These are phyloP conservation scores for Heterochromis multidens DNA, from an alignment of 2,113 vertebrate species.

Conservation along the genomic window DNA sequence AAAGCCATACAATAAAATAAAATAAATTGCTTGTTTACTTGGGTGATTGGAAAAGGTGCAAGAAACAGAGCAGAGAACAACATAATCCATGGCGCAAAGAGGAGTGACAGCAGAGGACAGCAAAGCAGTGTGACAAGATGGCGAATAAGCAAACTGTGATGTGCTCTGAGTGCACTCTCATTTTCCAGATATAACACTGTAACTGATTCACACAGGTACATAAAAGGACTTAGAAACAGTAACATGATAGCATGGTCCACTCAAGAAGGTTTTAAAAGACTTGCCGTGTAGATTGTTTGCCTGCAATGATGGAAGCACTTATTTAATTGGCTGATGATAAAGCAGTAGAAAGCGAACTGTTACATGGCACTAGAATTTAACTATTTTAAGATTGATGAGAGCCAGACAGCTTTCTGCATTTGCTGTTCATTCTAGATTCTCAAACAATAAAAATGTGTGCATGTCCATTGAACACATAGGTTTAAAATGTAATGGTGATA, in stretches of 20 bases:
- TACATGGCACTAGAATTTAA: not conserved
- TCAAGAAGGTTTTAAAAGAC: not conserved
- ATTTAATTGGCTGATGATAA: not conserved
- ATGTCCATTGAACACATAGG: not conserved
- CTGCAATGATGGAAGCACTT: not conserved
- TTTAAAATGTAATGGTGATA: not conserved
- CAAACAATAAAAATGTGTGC: not conserved
- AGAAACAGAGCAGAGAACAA: conserved; percentile 13
- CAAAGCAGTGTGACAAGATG: conserved; percentile 36
- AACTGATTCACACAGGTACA: not conserved
- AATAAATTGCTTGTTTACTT: not conserved
- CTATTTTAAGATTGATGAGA: too few species aligned
- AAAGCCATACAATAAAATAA: too few species aligned
- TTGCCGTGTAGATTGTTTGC: not conserved
- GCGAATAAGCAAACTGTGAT: conserved; percentile 58
- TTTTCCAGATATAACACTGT: not conserved
- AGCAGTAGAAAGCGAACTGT: not conserved
- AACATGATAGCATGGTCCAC: not conserved
- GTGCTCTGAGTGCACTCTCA: conserved; percentile 25
- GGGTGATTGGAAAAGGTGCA: not conserved
- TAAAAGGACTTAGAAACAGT: not conserved
- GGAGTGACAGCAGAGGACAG: conserved; percentile 21
- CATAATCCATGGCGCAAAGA: conserved; percentile 6
- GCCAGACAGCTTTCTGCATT: not conserved
- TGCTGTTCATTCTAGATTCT: not conserved